Conservation (phyloP, 2,888 invertebrate genomes). For the Neuroscelio doddi region DNA sequence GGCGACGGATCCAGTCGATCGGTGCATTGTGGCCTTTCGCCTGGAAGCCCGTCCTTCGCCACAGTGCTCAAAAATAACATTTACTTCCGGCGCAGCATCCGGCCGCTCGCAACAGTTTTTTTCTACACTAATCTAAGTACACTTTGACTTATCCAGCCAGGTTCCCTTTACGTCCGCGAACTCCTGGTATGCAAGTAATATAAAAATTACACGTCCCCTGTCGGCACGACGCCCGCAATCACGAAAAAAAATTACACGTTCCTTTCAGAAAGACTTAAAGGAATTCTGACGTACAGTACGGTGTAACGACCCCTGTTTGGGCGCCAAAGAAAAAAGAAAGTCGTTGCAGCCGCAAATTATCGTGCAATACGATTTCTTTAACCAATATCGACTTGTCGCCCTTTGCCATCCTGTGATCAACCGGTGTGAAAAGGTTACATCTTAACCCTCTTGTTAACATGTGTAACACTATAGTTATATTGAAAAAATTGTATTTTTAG, state of each 20-base stretch:
- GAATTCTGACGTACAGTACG: background rate
- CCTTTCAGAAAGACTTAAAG: constrained; percentile 51
- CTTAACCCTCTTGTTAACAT: no score
- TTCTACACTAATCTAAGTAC: background rate
- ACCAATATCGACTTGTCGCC: constrained; percentile 14
- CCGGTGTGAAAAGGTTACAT: constrained; percentile 4
- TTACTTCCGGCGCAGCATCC: constrained; percentile 30
- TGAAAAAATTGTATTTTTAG: no score
- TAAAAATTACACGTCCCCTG: constrained; percentile 30
- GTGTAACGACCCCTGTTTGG: constrained; percentile 12
- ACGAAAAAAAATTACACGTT: constrained; percentile 67
- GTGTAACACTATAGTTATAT: no score
- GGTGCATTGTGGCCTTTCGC: constrained; percentile 17
- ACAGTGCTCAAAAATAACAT: constrained; percentile 20
- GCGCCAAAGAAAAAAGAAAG: background rate
- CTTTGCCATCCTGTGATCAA: background rate
- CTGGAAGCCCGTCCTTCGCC: constrained; percentile 9
- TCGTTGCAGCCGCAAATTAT: constrained; percentile 23
- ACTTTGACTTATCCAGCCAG: no score
- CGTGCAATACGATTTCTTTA: constrained; percentile 20
- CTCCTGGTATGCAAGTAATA: constrained; percentile 21
- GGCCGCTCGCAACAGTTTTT: constrained; percentile 19
- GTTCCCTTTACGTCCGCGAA: constrained; percentile 4
- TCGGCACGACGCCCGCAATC: constrained; percentile 44
- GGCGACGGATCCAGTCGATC: no score